These are phyloP conservation scores for Nephrotoma guestfalica DNA, from an alignment of 2,888 invertebrate genomes.

Conservation along the genomic window DNA sequence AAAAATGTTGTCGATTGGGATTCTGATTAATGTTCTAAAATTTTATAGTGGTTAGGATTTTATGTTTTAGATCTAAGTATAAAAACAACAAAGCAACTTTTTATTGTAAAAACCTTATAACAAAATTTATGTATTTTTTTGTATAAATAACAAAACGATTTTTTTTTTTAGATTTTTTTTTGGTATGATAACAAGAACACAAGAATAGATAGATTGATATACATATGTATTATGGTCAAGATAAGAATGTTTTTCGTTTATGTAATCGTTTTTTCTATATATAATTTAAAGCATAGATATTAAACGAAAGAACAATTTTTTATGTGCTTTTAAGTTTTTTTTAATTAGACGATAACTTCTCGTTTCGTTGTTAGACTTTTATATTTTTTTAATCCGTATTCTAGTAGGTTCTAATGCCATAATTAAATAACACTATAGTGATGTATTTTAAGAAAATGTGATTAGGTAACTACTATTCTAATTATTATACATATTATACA, in stretches of 20 bases:
- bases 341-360: background rate
- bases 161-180: background rate
- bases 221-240: background rate
- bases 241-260: background rate
- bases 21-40: background rate
- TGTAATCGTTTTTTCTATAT: background rate
- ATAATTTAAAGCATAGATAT: background rate
- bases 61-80: background rate
- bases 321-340: background rate
- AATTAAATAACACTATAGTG: background rate
- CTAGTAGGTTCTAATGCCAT: background rate
- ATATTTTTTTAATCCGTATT: background rate
- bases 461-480: background rate
- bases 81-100: background rate
- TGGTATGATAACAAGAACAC: background rate
- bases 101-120: background rate
- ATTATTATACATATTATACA: background rate
- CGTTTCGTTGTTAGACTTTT: background rate
- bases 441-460: background rate
- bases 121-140: background rate
- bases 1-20: slow-evolving; percentile 6
- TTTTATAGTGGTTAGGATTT: background rate
- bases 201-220: background rate
- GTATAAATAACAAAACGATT: background rate
- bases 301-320: background rate